phyloP scores from a whole-genome alignment of 1,140 invertebrate species.

The Vanessa tameamea region DNA sequence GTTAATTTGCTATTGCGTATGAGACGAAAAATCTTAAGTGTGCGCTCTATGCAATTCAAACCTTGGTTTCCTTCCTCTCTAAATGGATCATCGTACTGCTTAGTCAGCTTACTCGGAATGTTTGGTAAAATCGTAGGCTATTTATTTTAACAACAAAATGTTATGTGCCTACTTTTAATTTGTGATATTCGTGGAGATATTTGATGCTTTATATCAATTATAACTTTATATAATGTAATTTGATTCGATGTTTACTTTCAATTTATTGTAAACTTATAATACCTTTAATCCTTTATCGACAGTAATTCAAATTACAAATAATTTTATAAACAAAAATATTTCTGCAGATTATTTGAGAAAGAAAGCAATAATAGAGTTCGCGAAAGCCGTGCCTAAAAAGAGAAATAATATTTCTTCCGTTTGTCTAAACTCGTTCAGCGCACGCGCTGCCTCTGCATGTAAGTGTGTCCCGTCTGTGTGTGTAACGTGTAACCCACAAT shows the following conservation, averaged over 20 bases:
- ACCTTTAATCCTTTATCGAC: background rate
- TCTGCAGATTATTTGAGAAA: background rate
- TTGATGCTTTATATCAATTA: background rate
- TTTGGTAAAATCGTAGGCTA: conserved; percentile 13
- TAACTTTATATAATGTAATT: background rate
- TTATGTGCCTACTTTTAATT: conserved; percentile 8
- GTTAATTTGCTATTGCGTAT: background rate
- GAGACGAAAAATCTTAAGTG: background rate
- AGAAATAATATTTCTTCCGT: conserved; percentile 79
- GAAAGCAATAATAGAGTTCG: conserved; percentile 24
- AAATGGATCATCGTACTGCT: conserved; percentile 38
- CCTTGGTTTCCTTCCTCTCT: conserved; percentile 43
- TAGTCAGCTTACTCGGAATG: conserved; percentile 28
- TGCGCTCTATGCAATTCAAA: conserved; percentile 34
- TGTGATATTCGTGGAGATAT: background rate
- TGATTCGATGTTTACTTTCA: background rate
- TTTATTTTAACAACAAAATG: conserved; percentile 5
- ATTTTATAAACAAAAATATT: background rate
- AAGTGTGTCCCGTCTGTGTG: conserved; percentile 50
- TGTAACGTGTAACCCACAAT: conserved; percentile 30
- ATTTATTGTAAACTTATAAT: background rate
- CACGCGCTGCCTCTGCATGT: conserved; percentile 63
- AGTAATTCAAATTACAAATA: background rate
- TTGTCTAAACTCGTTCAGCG: conserved; percentile 77
- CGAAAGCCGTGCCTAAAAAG: conserved; percentile 72